These are phyloP conservation scores for Chaetura pelagica DNA, from an alignment of 2,113 vertebrate genomes.

Conservation along the genomic window DNA sequence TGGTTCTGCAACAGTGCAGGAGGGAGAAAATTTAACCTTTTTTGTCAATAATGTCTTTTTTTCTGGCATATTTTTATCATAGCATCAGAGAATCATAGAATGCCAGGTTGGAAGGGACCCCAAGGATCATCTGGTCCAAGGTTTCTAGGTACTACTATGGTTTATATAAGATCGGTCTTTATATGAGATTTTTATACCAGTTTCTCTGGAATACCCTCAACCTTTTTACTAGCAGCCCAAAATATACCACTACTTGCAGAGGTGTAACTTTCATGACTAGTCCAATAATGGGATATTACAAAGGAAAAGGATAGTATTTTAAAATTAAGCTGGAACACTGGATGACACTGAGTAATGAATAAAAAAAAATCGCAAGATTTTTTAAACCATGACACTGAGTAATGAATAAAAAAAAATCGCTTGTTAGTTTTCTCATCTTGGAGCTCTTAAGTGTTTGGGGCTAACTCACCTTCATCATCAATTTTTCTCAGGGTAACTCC, in stretches of 20 bases:
- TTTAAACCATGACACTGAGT: background rate
- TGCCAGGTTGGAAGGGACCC: too few species aligned
- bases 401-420: background rate
- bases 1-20: background rate
- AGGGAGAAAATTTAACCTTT: background rate
- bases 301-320: background rate
- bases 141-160: too few species aligned
- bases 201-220: background rate
- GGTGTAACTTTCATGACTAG: background rate
- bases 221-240: background rate
- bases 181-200: background rate
- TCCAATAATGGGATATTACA: background rate
- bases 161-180: too few species aligned
- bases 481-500: background rate
- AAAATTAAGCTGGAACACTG: background rate
- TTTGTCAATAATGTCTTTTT: background rate
- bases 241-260: background rate
- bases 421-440: background rate
- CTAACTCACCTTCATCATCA: background rate
- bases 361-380: background rate
- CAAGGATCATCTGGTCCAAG: too few species aligned
- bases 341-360: background rate
- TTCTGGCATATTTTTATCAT: background rate
- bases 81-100: too few species aligned
- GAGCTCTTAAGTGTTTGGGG: background rate